Evolutionary conservation across 30 jellyfish, hydroid and myxozoan genomes (phyloP).

Genomic region (Turritopsis rubra): DNA sequence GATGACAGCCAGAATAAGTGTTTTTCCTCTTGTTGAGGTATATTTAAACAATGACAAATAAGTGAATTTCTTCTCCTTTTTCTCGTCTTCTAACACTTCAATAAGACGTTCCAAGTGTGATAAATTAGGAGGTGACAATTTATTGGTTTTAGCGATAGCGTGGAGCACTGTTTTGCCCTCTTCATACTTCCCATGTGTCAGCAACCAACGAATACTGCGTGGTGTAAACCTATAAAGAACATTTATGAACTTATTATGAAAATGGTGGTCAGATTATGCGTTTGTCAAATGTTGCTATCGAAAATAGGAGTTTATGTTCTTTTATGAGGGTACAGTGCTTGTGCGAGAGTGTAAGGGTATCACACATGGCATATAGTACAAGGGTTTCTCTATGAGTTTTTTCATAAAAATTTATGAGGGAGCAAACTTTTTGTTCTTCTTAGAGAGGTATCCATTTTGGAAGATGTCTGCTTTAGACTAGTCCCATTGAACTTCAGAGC

Average conservation of each 20-base stretch:
- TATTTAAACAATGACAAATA: not conserved
- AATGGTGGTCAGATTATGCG: no score
- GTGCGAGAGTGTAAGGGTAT: no score
- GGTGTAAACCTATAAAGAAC: constrained; percentile 14
- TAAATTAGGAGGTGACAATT: constrained; percentile 29
- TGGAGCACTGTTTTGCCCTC: constrained; percentile 34
- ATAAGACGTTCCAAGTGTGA: not conserved
- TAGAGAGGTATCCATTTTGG: no score
- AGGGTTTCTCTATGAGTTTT: no score
- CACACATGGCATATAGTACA: no score
- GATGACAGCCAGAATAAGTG: not conserved
- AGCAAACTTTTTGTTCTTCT: no score
- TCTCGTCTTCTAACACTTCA: not conserved
- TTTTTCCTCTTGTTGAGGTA: not conserved
- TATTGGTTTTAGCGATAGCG: constrained; percentile 25
- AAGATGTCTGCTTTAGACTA: no score
- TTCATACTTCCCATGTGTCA: constrained; percentile 35
- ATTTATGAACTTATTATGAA: not conserved
- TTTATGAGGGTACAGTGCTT: no score
- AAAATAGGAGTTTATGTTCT: no score
- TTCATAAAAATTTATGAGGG: no score
- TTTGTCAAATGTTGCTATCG: no score
- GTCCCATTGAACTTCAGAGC: no score
- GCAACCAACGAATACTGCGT: constrained; percentile 47
- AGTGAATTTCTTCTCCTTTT: not conserved